Conservation (phyloP, 2,113 vertebrate genomes). For the Pomatorhinus ruficollis region DNA sequence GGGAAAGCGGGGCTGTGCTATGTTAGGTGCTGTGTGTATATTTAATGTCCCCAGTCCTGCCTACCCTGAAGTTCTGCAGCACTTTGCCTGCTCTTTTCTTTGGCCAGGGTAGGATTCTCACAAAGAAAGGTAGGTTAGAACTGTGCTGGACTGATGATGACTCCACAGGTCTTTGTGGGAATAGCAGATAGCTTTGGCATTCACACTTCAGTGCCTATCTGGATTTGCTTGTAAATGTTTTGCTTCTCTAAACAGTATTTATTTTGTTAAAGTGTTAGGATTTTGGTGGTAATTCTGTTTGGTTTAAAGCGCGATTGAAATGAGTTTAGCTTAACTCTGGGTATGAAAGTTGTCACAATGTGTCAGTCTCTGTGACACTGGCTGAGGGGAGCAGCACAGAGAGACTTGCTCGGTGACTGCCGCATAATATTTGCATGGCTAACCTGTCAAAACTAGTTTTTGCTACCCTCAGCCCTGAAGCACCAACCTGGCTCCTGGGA, state of each 20-base stretch:
- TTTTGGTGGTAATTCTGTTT: conserved; percentile 3
- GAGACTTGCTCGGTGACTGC: conserved; percentile 28
- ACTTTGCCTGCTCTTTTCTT: neutral
- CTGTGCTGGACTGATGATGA: neutral
- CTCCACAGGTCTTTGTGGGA: neutral
- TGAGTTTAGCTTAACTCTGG: neutral
- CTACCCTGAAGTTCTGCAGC: neutral
- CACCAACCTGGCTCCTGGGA: conserved; percentile 39
- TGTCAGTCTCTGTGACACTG: conserved; percentile 8
- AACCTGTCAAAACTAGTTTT: conserved; percentile 57
- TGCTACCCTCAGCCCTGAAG: conserved; percentile 40
- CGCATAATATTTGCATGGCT: conserved; percentile 37
- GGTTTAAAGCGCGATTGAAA: neutral
- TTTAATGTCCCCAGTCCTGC: neutral
- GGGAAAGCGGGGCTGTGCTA: neutral
- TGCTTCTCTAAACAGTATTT: neutral
- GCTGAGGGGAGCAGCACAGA: neutral
- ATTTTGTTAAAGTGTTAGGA: neutral
- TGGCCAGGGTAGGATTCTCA: neutral
- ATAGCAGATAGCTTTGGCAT: neutral
- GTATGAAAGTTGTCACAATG: conserved; percentile 53
- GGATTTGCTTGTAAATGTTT: neutral
- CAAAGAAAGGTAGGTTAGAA: neutral
- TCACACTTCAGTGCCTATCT: neutral
- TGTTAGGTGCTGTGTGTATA: neutral